Evolutionary conservation across 2,797 vertebrate species (phyloP), one percentile per base, ranked within the genome.

Genomic region (Anisognathus igniventris): DNA sequence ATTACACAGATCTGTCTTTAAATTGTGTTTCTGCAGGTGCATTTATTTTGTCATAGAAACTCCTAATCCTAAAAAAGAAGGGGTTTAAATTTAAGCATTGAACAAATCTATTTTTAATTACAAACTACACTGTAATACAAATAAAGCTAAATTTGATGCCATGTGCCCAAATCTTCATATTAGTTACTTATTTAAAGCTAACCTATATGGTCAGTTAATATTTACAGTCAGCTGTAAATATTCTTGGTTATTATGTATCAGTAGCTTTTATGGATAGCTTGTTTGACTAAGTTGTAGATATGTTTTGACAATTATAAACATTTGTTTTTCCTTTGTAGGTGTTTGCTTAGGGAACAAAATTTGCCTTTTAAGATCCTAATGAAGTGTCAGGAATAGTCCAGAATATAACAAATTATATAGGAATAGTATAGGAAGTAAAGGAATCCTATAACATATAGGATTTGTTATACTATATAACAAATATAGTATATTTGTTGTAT

Each of bases 171-270:
- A 54, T 85, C 45, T 81, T 92, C 28, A 19, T 92, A 66, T 81
- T 94, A 92, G 73, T 94, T 85, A 89, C 74, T 92, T 83, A 95
- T 93, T 93, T 93, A 95, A 97, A 95, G 72, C 76, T 93, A 54
- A 81, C 30, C 68, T 22, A 0, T 77, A 37, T 22, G 62, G 85
- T 96, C 90, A 76, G 84, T 81, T 92, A 61, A 40, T 61, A 40
- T 61, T 42, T 61, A 42, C 14, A 61, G 37, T 22, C 37, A 92
- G 76, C 80, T 93, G 77, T 94, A 94, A 94, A 83, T 96, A 95
- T 39, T 90, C n/a, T 94, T 94, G 85, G 48, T 12, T 82, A 54
- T 82, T 91, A 60, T 50, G 42, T 94, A 74, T 75, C 54, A 64
- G n/a, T 6, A 91, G 75, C 76, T 95, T 82, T 94, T 94, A 88